Evolutionary conservation across 2,113 vertebrate genomes (phyloP).

Genomic region (Pseudorhombus dupliciocellatus): DNA sequence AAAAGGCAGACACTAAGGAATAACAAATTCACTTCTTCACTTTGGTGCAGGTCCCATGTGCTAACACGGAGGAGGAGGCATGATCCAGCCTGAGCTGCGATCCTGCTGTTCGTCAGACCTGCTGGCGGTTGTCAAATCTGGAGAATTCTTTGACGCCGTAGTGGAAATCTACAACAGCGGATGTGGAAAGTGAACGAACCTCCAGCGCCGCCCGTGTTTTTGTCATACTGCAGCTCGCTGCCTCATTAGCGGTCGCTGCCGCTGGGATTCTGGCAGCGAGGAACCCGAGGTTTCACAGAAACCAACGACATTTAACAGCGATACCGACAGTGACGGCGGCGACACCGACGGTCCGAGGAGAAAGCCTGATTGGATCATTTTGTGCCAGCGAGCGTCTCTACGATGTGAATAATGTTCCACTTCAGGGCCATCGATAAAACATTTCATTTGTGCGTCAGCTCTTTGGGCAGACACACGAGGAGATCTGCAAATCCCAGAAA

Average conservation of each 20-base stretch:
- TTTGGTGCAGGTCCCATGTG: no score
- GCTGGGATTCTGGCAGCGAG: conserved; percentile 62
- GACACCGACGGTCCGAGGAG: conserved; percentile 14
- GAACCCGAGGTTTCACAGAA: conserved; percentile 41
- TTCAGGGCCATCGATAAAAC: conserved; percentile 37
- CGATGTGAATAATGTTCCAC: conserved; percentile 40
- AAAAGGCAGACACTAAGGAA: no score
- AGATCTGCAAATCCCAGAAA: conserved; percentile 51
- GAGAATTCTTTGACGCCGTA: conserved; percentile 6
- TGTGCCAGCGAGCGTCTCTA: conserved; percentile 31
- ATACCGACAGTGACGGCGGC: conserved; percentile 41
- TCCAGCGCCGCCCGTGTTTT: conserved; percentile 28
- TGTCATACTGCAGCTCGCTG: conserved; percentile 39
- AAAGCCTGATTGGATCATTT: conserved; percentile 49
- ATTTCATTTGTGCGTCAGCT: conserved; percentile 32
- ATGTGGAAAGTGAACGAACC: conserved; percentile 24
- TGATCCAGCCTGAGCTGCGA: no score
- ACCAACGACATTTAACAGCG: conserved; percentile 48
- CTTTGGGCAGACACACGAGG: conserved; percentile 32
- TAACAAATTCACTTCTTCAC: no score
- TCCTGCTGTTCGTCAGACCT: neutral
- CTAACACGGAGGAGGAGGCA: no score
- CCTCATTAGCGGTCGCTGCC: conserved; percentile 60
- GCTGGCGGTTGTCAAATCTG: neutral
- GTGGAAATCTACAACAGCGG: conserved; percentile 6